Percentiles rank a stretch among this genome's conserved stretches.
Evolutionary conservation across 2,113 vertebrate species (phyloP).

Genomic region (Carassius gibelio): DNA sequence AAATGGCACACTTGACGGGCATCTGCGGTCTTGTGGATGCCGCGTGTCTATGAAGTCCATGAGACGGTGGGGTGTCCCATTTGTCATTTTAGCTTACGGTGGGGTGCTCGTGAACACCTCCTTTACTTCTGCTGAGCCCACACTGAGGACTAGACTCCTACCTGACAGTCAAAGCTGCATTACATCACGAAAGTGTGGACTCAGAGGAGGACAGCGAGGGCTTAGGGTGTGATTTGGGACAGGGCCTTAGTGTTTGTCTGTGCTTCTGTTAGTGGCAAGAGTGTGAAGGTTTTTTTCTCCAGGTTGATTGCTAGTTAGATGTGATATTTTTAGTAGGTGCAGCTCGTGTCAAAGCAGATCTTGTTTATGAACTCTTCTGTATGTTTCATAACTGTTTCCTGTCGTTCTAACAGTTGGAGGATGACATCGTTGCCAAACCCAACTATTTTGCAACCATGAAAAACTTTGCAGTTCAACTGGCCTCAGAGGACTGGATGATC

Average conservation of each 20-base stretch:
- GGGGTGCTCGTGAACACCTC: too few species aligned
- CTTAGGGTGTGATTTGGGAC: too few species aligned
- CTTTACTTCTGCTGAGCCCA: too few species aligned
- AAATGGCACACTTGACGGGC: too few species aligned
- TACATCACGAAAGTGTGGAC: too few species aligned
- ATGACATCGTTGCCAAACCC: constrained; percentile 97
- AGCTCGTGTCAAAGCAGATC: neutral
- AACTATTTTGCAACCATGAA: constrained; percentile 99
- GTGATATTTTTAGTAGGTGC: neutral
- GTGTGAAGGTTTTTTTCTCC: neutral
- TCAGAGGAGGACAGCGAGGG: too few species aligned
- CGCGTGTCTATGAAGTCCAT: too few species aligned
- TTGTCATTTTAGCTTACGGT: too few species aligned
- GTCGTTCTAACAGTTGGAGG: constrained; percentile 85
- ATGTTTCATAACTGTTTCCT: neutral
- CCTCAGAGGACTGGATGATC: constrained; percentile 99
- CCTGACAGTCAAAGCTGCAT: too few species aligned
- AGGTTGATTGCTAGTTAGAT: neutral
- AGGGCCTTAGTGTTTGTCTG: constrained; percentile 4
- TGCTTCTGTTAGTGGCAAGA: neutral
- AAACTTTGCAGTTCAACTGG: constrained; percentile 96
- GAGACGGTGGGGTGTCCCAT: too few species aligned
- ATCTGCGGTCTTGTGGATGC: too few species aligned
- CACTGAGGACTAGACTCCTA: too few species aligned
- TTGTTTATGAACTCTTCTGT: neutral